Conservation (phyloP, 2,888 invertebrate genomes). For the Odontothrips loti region DNA sequence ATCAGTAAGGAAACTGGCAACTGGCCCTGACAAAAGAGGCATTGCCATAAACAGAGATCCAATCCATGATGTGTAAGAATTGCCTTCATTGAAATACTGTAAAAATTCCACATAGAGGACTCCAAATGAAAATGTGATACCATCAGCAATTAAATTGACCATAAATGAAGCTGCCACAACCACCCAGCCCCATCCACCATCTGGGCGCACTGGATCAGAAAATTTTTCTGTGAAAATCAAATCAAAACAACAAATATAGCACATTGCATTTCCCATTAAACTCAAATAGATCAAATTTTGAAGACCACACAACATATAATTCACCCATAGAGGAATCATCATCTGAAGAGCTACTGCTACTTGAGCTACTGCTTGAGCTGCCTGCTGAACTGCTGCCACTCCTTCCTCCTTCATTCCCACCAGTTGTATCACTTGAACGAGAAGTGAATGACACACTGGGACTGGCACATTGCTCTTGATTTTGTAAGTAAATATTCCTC, state of each 20-base stretch:
- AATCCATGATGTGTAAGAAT: conserved; percentile 85
- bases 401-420: background rate
- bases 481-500: background rate
- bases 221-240: conserved; percentile 45
- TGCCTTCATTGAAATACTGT: conserved; percentile 76
- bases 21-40: conserved; percentile 79
- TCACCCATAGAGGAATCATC: background rate
- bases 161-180: conserved; percentile 84
- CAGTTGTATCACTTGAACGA: background rate
- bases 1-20: conserved; percentile 78
- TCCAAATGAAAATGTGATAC: conserved; percentile 88
- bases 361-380: conserved; percentile 11
- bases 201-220: conserved; percentile 69
- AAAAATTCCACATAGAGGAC: conserved; percentile 82
- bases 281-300: background rate
- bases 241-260: background rate
- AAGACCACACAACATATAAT: background rate
- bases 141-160: conserved; percentile 87
- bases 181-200: conserved; percentile 93
- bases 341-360: background rate
- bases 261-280: background rate
- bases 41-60: conserved; percentile 88
- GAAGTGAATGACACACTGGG: conserved; percentile 9
- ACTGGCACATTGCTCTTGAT: background rate
- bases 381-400: background rate